A percentile compares a stretch with the other conserved stretches of the same genome.
Conservation (phyloP, 2,797 vertebrate species). For the Sebastes matsubarae region DNA sequence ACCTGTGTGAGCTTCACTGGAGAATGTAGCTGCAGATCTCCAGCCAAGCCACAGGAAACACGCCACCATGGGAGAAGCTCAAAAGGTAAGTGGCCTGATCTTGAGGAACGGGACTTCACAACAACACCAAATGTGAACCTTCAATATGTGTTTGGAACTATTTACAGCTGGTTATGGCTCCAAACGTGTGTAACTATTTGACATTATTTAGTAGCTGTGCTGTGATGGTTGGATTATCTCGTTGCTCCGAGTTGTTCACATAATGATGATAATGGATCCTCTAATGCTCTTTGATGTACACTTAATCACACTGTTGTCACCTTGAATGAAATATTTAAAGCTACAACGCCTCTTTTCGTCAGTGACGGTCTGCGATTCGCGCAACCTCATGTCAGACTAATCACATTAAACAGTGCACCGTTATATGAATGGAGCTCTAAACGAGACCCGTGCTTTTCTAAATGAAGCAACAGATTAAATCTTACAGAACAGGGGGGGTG, state of each 20-base stretch:
- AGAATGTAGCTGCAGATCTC: conserved; percentile 79
- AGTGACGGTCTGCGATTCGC: conserved; percentile 15
- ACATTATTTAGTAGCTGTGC: not conserved
- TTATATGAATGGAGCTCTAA: conserved; percentile 52
- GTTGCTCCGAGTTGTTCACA: not conserved
- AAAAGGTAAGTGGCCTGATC: conserved; percentile 84
- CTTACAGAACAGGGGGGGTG: not conserved
- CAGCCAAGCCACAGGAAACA: conserved; percentile 63
- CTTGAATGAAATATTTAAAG: conserved; percentile 22
- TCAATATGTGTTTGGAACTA: not conserved
- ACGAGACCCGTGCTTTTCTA: conserved; percentile 35
- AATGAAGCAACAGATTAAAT: conserved; percentile 51
- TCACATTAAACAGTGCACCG: conserved; percentile 44
- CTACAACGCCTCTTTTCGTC: not conserved
- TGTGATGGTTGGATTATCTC: not conserved
- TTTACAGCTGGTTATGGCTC: not conserved
- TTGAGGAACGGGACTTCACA: not conserved
- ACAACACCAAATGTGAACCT: conserved; percentile 32
- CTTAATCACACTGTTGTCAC: not conserved
- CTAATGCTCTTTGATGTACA: not conserved
- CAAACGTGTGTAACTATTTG: not conserved
- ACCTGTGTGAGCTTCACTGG: conserved; percentile 61
- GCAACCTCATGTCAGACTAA: conserved; percentile 36
- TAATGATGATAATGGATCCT: not conserved
- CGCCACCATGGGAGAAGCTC: conserved; percentile 88